Base-by-base conservation (phyloP, 2,888 invertebrate genomes). In the Drosophila phalerata region DNA sequence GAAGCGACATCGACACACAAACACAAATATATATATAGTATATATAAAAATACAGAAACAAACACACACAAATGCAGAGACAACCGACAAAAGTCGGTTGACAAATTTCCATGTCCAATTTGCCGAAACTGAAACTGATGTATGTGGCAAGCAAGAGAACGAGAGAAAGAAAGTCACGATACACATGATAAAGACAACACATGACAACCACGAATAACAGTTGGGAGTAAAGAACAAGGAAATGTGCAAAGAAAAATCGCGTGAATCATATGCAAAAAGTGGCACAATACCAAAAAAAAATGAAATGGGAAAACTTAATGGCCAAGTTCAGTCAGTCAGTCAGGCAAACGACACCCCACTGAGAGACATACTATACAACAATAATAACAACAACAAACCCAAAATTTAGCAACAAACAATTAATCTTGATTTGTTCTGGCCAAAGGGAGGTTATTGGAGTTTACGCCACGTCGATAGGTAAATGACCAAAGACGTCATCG, bases 401-500 rank as follows among this genome's bases (percentile, higher is more conserved):
- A 40, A 58, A 65, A 63, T 51, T 56, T 51, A 51, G 64, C 71
- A 47, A 81, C 66, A 69, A 72, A 81, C 72, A 79, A 82, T 85
- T 66, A 79, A 77, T 82, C 85, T 81, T 85, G 85, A 82, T 81
- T 82, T 66, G 79, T 63, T 72, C 53, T 67, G 71, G 57, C 30
- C 22, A 9, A 34, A 49, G 25, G n/a, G 13, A 57, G 56, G 40
- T 49, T 47, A 55, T 62, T 52, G 42, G 28, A 55, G 37, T 65
- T 68, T 73, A 74, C 69, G 69, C 76, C 30, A 28, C 61, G 69
- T 47, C 77, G 45, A 78, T 73, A 85, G 83, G 85, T 85, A 85
- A 83, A 85, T 85, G 85, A 80, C 82, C 85, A 83, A 69, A 69
- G 63, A 71, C n/a, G n/a, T n/a, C n/a, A n/a, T n/a, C n/a, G 66